A percentile compares a stretch with the other conserved stretches of the same genome.
phyloP scores from a whole-genome alignment of 1,140 invertebrate species.

The Lineus longissimus region DNA sequence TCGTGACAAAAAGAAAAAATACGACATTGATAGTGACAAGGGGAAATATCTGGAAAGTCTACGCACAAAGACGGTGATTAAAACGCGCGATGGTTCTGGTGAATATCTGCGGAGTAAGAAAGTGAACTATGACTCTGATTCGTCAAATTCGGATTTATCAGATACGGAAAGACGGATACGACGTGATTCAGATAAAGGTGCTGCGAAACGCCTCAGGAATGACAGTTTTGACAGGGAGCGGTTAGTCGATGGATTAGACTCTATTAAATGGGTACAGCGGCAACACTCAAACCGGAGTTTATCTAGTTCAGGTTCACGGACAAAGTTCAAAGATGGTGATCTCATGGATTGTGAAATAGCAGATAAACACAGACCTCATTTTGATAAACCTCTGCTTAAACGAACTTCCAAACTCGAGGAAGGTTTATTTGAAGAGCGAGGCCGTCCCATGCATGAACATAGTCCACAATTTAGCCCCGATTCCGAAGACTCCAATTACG shows the following conservation, averaged over 20 bases:
- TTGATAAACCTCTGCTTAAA: no score
- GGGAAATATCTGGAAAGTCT: background rate
- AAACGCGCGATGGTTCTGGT: background rate
- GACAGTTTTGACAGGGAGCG: background rate
- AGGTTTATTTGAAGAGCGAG: background rate
- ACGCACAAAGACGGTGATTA: background rate
- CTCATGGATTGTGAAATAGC: no score
- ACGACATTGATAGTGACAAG: background rate
- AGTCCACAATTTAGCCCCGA: background rate
- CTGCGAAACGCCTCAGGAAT: background rate
- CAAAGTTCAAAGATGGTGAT: no score
- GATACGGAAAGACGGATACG: background rate
- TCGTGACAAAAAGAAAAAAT: background rate
- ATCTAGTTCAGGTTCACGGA: background rate
- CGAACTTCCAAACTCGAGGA: no score
- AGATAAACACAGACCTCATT: no score
- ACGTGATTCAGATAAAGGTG: background rate
- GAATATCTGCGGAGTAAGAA: background rate
- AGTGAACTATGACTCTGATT: background rate
- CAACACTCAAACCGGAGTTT: slow-evolving; percentile 2
- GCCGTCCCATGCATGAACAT: background rate
- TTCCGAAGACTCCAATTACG: background rate
- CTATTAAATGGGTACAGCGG: background rate
- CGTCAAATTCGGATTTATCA: background rate
- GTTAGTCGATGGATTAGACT: background rate